Base-by-base conservation (phyloP, 2,888 invertebrate genomes). In the Luperina testacea region DNA sequence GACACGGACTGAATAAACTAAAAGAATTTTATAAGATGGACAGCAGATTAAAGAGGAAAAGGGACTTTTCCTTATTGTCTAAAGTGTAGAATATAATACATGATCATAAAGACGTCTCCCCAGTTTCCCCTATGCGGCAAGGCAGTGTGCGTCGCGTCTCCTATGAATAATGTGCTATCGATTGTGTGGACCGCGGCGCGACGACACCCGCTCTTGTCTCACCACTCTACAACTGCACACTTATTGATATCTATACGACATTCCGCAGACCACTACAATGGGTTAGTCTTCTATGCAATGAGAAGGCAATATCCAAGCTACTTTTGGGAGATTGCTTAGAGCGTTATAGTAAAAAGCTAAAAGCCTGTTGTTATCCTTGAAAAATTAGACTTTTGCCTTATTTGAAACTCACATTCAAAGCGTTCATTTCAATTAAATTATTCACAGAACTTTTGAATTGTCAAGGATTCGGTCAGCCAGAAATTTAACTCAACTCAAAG, bases 141-240 rank as follows among this genome's bases (percentile, higher is more conserved):
- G 71, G 13, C 80, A 74, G 84, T 65, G 84, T 61, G 85, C 85
- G 85, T 69, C 64, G 86, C 84, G 76, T 81, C 85, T 84, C 65
- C 61, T 85, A 81, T 85, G 85, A 85, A 77, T 85, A 85, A 85
- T 85, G 87, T 87, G 72, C 45, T 84, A 85, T 85, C 85, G 85
- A 85, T 85, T 85, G 87, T 85, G 85, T 80, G 27, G 80, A 57
- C 84, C 71, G 81, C 84, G 73, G 4, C 73, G 75, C 73, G 71
- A 67, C 80, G 72, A 3, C 64, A 69, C 68, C 17, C 57, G 65
- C 72, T 53, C 51, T 17, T 61, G 84, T 83, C 84, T 78, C 74
- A 38, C 42, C 24, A 53, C 38, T 70, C 38, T 83, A 57, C 27
- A 51, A 87, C 74, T 74, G 71, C 38, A 67, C 48, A 61, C 27